A percentile compares a stretch with the other conserved stretches of the same genome.
Evolutionary conservation across 2,113 vertebrate genomes (phyloP).

Genomic region (Acinonyx jubatus): DNA sequence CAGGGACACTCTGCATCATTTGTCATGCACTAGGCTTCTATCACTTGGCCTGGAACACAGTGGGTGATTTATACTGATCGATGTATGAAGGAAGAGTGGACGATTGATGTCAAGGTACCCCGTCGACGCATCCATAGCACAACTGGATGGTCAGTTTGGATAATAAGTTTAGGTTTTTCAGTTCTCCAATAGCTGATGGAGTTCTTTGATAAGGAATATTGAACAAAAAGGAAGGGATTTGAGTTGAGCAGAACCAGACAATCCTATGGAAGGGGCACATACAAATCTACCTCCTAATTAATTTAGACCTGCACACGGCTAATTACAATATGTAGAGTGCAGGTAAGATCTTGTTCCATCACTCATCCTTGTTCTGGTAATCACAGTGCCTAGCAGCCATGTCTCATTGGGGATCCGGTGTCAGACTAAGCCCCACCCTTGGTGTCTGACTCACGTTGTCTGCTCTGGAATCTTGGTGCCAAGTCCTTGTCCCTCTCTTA

Average conservation of each 20-base stretch:
- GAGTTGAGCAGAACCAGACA: constrained; percentile 22
- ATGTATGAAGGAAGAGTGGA: not conserved
- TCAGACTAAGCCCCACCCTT: not conserved
- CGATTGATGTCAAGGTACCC: not conserved
- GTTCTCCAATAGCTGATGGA: not conserved
- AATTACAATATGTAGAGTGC: constrained; percentile 66
- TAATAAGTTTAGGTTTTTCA: not conserved
- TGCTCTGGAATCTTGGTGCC: not conserved
- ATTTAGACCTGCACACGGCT: constrained; percentile 45
- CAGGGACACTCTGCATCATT: not conserved
- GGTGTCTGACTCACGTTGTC: not conserved
- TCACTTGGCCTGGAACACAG: not conserved
- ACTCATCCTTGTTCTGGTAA: constrained; percentile 33
- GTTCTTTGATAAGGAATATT: not conserved
- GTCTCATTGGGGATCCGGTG: not conserved
- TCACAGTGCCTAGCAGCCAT: constrained; percentile 22
- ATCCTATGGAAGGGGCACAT: not conserved
- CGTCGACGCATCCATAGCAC: not conserved
- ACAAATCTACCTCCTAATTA: constrained; percentile 62
- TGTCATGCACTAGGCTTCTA: not conserved
- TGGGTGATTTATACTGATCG: not conserved
- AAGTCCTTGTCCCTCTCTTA: not conserved
- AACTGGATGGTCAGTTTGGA: not conserved
- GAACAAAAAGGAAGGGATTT: constrained; percentile 11
- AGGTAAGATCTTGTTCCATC: constrained; percentile 66